Conservation (phyloP, 2,797 vertebrate species). For the Oceanodroma leucorhoa region DNA sequence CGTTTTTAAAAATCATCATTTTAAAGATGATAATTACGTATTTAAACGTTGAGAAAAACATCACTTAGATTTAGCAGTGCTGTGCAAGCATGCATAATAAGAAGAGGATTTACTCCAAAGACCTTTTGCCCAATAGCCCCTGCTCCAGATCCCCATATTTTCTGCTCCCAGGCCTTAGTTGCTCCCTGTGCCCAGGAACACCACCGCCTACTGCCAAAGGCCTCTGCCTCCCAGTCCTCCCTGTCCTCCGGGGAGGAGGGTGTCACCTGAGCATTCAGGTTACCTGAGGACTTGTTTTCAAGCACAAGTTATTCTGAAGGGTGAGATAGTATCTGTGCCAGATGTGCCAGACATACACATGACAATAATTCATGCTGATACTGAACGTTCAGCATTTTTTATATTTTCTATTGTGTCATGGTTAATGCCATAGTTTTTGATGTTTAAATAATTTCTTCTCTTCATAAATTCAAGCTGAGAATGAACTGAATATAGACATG, state of each 20-base stretch:
- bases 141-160: neutral
- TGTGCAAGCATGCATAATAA: neutral
- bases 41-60: accelerated
- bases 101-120: neutral
- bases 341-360: neutral
- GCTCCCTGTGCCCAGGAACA: neutral
- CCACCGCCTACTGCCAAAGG: neutral
- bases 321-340: neutral
- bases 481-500: neutral
- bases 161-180: neutral
- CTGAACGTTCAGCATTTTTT: neutral
- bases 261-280: neutral
- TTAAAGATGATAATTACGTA: neutral
- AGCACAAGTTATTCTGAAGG: neutral
- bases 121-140: neutral
- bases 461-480: neutral
- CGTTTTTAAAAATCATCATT: neutral
- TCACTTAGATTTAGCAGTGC: accelerated
- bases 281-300: neutral
- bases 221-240: neutral
- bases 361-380: neutral
- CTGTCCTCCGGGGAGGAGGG: neutral
- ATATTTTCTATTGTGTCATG: neutral
- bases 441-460: neutral
- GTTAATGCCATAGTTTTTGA: neutral